Evolutionary conservation across 1,140 invertebrate genomes (phyloP), one percentile per base, ranked within the genome.

Genomic region (Elysia chlorotica): DNA sequence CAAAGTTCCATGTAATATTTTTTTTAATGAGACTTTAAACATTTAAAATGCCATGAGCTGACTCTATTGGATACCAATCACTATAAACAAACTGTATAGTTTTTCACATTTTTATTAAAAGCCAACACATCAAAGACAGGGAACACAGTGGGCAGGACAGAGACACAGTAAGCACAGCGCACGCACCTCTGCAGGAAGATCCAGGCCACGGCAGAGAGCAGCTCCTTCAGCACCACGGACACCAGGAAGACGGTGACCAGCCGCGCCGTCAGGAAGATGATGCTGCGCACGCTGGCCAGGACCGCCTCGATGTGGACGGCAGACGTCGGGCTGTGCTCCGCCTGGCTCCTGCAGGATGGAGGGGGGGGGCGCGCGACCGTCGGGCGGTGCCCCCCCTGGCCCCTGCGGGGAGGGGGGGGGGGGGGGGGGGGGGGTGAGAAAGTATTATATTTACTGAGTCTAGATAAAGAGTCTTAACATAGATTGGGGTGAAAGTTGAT

Each of bases 121-220:
- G 21, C 19, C 30, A 62, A 71, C 17, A 37, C n/a, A 71, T 36
- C 19, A 54, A 31, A 30, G 31, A 35, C 37, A 3, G 2, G 14
- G 62, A 14, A 41, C 33, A 1, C 4, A 33, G 33, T 38, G n/a
- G 28, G 35, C 10, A 36, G 19, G 4, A 53, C n/a, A 28, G 14
- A 71, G 4, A 53, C 33, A n/a, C n/a, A n/a, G n/a, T n/a, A n/a
- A n/a, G n/a, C n/a, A n/a, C n/a, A n/a, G n/a, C n/a, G 3, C 14
- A n/a, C 69, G 57, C 41, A 83, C 81, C 81, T 79, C 73, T 79
- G 79, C 33, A 81, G 74, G 36, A 79, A 80, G n/a, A 83, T 76
- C 81, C 81, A 83, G 61, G 79, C 54, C 0, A 81, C 80, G 14
- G 76, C 78, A 36, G 76, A 73, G 1, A 78, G 41, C 21, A 83